phyloP scores from a whole-genome alignment of 2,797 vertebrate species.

The Sarcoramphus papa region DNA sequence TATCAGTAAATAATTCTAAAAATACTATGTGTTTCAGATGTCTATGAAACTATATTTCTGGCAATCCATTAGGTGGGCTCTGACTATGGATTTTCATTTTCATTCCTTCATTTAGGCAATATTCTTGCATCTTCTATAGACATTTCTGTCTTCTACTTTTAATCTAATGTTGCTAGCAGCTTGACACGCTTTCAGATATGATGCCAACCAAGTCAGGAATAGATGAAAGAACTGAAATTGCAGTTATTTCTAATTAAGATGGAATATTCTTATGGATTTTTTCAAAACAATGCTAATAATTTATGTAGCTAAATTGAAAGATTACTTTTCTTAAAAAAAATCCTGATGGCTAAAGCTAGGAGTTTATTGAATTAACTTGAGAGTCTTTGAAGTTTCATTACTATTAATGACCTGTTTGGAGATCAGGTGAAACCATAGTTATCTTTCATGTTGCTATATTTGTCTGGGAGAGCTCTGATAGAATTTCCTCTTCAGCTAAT shows the following conservation, averaged over 20 bases:
- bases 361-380: conserved; percentile 55
- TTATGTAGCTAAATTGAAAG: conserved; percentile 45
- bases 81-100: not conserved
- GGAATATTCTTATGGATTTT: conserved; percentile 44
- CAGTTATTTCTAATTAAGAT: conserved; percentile 54
- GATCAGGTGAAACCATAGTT: conserved; percentile 50
- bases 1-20: not conserved
- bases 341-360: conserved; percentile 41
- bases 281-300: conserved; percentile 42
- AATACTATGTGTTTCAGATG: not conserved
- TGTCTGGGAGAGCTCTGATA: conserved; percentile 48
- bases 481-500: conserved; percentile 59
- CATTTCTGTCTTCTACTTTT: not conserved
- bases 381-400: conserved; percentile 60
- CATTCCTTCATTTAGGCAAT: not conserved
- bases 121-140: not conserved
- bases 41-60: not conserved
- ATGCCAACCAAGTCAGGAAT: conserved; percentile 22
- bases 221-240: conserved; percentile 27
- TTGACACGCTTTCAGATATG: conserved; percentile 15
- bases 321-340: conserved; percentile 29
- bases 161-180: not conserved
- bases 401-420: conserved; percentile 59
- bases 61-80: not conserved
- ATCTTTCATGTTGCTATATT: conserved; percentile 52